Base-by-base conservation (phyloP, 1,140 invertebrate genomes). In the Polypedilum pembai region DNA sequence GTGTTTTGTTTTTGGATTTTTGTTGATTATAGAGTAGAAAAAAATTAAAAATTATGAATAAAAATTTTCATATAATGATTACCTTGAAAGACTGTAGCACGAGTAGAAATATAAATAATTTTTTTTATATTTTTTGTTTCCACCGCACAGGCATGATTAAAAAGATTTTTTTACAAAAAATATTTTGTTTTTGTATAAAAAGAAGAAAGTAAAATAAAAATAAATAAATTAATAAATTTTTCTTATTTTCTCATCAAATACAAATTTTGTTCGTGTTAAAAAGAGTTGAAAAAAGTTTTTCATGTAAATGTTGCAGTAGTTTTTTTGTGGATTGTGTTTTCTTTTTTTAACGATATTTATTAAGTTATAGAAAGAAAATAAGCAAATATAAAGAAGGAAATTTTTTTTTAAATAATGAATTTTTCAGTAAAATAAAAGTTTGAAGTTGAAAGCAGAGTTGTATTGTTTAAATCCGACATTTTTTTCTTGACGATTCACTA, bases 71-170 rank as follows among this genome's bases (percentile, higher is more conserved):
- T 12, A 18, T 33, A 15, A 5, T 73, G 20, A 15, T 73, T 40
- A 40, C 24, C 40, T 74, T 74, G 40, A 74, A 74, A 56, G 20
- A 74, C 20, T 40, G 24, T 40, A 41, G 72, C 33, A 56, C 45
- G 45, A 56, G 45, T 73, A n/a, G 15, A 17, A 40, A 73, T 17
- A 10, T 20, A 40, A 17, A 20, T 21, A 69, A 69, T 69, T 69
- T 21, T n/a, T 12, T 12, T 66, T 66, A 66, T 66, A 66, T 21
- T 8, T n/a, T 72, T 72, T 21, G 15, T 17, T 15, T 56, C 17
- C 65, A 17, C 15, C 8, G 20, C 65, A 69, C 17, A 18, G 65
- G 8, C n/a, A 18, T 69, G 17, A 20, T 69, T 20, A 33, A 7
- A 33, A 17, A 10, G 40, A 20, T n/a, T 69, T n/a, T 18, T 40